Conservation (phyloP, 1,140 invertebrate genomes). For the Lepeophtheirus salmonis region DNA sequence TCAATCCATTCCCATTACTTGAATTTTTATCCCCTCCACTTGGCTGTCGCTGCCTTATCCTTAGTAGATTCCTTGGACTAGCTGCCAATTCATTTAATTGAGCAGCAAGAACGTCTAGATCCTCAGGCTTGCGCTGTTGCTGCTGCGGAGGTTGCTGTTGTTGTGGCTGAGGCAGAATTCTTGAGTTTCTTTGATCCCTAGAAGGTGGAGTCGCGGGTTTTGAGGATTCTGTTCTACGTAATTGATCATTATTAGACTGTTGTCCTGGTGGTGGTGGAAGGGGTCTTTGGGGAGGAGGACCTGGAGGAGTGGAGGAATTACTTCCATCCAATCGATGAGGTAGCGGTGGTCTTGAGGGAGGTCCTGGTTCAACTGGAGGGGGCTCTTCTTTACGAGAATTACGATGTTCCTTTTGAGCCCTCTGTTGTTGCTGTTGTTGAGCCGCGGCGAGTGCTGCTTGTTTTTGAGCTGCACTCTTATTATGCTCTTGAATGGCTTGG, state of each 20-base stretch:
- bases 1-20: conserved; percentile 15
- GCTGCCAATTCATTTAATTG: conserved; percentile 78
- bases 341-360: conserved; percentile 58
- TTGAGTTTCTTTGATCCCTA: conserved; percentile 41
- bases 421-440: conserved; percentile 8
- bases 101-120: conserved; percentile 75
- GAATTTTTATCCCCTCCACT: conserved; percentile 8
- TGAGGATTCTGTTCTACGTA: background rate
- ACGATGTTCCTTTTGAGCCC: conserved; percentile 35
- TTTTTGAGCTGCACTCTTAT: background rate
- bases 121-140: conserved; percentile 29
- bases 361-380: conserved; percentile 53
- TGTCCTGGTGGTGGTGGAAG: conserved; percentile 37
- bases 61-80: conserved; percentile 23
- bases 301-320: conserved; percentile 29
- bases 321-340: conserved; percentile 46
- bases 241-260: conserved; percentile 3
- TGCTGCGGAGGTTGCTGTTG: conserved; percentile 28
- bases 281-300: conserved; percentile 58
- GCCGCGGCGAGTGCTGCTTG: background rate
- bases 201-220: conserved; percentile 4
- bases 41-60: conserved; percentile 22
- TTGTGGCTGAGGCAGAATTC: conserved; percentile 49
- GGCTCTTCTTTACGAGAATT: conserved; percentile 27
- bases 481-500: conserved; percentile 65